Conservation (phyloP, 2,113 vertebrate species). For the Myrmecophaga tridactyla region DNA sequence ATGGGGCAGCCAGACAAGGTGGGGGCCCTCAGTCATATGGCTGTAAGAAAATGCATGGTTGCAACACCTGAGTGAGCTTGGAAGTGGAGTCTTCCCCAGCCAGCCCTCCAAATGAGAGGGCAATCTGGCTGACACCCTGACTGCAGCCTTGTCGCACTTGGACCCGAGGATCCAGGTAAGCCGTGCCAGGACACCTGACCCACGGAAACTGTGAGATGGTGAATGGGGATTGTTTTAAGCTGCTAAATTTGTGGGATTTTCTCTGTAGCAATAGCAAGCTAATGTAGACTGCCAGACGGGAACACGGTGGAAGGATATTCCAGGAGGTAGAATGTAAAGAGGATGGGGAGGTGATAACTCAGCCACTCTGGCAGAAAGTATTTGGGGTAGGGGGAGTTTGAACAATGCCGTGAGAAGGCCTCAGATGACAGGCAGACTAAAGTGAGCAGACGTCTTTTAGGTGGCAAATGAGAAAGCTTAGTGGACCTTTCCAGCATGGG, state of each 20-base stretch:
- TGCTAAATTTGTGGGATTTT: neutral
- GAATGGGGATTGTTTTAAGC: neutral
- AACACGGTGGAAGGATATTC: neutral
- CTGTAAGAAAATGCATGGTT: neutral
- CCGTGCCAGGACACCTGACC: too few relatives aligned
- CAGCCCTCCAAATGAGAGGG: neutral
- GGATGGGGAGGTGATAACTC: fast-evolving
- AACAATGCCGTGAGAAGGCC: neutral
- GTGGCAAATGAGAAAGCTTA: neutral
- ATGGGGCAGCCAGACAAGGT: neutral
- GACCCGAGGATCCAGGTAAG: neutral
- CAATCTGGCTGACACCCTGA: too few relatives aligned
- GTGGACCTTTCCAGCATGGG: too few relatives aligned
- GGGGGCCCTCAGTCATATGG: too few relatives aligned
- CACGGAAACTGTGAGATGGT: neutral
- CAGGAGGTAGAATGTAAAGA: neutral
- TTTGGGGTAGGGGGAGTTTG: neutral
- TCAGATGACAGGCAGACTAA: neutral
- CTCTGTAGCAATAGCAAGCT: neutral
- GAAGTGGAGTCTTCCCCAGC: neutral
- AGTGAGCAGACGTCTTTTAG: neutral
- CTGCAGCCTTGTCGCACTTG: neutral
- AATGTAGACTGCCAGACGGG: neutral
- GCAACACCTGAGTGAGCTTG: neutral
- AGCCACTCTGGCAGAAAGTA: fast-evolving